Percentiles rank a stretch among this genome's conserved stretches.
Evolutionary conservation across 2,888 invertebrate species (phyloP).

Genomic region (Hylaea fasciaria): DNA sequence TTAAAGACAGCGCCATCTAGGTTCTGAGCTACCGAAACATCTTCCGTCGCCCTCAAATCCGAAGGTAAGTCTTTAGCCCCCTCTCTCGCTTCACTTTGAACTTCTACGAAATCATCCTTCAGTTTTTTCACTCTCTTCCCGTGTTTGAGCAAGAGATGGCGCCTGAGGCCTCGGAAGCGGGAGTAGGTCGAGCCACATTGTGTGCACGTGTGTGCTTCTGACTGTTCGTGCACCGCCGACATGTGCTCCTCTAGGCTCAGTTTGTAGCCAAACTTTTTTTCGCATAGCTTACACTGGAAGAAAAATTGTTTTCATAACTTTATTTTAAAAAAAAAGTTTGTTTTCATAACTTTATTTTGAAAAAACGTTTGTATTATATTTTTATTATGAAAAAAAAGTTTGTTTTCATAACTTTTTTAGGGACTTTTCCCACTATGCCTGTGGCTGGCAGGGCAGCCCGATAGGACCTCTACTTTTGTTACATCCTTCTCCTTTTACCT

Average conservation of each 20-base stretch:
- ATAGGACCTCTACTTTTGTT: too few species aligned
- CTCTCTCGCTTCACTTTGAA: background rate
- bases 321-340: too few species aligned
- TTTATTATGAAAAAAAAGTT: too few species aligned
- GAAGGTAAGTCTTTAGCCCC: background rate
- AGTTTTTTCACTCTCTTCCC: constrained; percentile 42
- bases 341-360: too few species aligned
- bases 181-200: constrained; percentile 69
- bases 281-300: constrained; percentile 71
- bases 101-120: constrained; percentile 22
- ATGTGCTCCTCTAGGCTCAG: constrained; percentile 72
- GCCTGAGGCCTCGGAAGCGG: constrained; percentile 59
- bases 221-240: constrained; percentile 62
- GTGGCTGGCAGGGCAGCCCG: too few species aligned
- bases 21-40: background rate
- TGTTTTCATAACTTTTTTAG: too few species aligned
- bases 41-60: background rate
- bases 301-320: background rate
- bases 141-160: constrained; percentile 68
- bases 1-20: background rate
- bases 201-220: constrained; percentile 58
- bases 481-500: too few species aligned
- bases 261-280: constrained; percentile 76
- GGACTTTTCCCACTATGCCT: too few species aligned
- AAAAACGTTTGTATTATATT: too few species aligned